A percentile compares a stretch with the other conserved stretches of the same genome.
Evolutionary conservation across 2,888 invertebrate species (phyloP).

Genomic region (Sesia apiformis): DNA sequence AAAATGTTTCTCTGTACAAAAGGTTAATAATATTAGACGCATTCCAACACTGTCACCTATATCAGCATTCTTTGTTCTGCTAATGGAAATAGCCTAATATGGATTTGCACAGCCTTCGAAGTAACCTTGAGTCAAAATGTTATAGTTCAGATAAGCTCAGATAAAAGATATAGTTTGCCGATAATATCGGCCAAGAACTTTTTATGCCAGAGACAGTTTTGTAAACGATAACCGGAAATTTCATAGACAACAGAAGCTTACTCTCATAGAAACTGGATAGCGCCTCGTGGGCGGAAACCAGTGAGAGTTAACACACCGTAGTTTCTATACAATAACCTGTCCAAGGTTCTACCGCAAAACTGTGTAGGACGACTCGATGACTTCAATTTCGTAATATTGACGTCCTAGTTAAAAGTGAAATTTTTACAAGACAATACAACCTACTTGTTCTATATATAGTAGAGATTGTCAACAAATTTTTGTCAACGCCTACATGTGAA

Average conservation of each 20-base stretch:
- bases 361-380: slow-evolving; percentile 31
- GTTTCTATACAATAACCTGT: slow-evolving; percentile 31
- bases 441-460: too few relatives aligned
- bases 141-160: too few relatives aligned
- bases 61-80: too few relatives aligned
- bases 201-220: slow-evolving; percentile 24
- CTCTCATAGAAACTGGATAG: slow-evolving; percentile 23
- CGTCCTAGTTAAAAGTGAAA: neutral
- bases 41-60: too few relatives aligned
- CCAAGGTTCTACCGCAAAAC: slow-evolving; percentile 37
- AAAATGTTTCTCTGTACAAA: too few relatives aligned
- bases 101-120: too few relatives aligned
- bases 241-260: slow-evolving; percentile 30
- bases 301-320: slow-evolving; percentile 29
- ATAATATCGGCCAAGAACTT: slow-evolving; percentile 27
- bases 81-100: too few relatives aligned
- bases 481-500: too few relatives aligned
- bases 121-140: too few relatives aligned
- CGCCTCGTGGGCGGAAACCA: slow-evolving; percentile 34
- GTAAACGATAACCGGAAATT: slow-evolving; percentile 28
- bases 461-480: too few relatives aligned
- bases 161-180: too few relatives aligned
- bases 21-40: too few relatives aligned
- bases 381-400: slow-evolving; percentile 17
- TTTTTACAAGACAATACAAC: neutral